Evolutionary conservation across 1,140 invertebrate genomes (phyloP), one percentile per base, ranked within the genome.

Genomic region (Medauroidea extradentata): DNA sequence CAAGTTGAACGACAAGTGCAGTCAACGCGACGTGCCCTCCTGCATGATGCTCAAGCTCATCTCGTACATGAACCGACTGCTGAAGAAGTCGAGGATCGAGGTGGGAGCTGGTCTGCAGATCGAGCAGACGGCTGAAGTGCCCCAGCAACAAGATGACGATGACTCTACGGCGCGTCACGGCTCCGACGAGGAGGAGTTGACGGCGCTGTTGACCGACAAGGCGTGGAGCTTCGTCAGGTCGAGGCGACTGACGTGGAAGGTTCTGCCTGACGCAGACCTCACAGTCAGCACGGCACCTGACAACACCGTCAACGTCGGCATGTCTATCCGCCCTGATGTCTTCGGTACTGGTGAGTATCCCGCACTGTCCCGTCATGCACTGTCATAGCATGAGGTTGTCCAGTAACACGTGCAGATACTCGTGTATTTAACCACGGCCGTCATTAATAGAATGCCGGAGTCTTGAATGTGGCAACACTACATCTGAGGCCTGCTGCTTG

Each of bases 1-100:
- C 16, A 90, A 89, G 58, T 73, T 92, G 9, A 90, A 88, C 64
- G 74, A 76, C 41, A 89, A 89, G 75, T 92, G 89, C 66, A 80
- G 82, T 1, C 82, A 88, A 53, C 80, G 85, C 43, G 88, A 91
- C 62, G 81, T 87, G 11, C 87, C 85, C 25, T 85, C 88, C 16
- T 92, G 89, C 67, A 84, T 89, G 60, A 89, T 90, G 78, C 75
- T 89, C 3, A 90, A 91, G 72, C 70, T 90, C 57, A 84, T 90
- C 3, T 86, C 85, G 1, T 90, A 91, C 67, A 88, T 90, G 76
- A 90, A 92, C 73, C 79, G 84, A 50, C 79, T 91, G 65, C 74
- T 91, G 68, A 88, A 90, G 70, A 92, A 90, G 58, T 85, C 87
- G 0, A 83, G 84, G 46, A 81, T 91, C 63, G 86, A 89, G 66